These are phyloP conservation scores for Carabus problematicus DNA, from an alignment of 2,888 invertebrate species.

Conservation along the genomic window DNA sequence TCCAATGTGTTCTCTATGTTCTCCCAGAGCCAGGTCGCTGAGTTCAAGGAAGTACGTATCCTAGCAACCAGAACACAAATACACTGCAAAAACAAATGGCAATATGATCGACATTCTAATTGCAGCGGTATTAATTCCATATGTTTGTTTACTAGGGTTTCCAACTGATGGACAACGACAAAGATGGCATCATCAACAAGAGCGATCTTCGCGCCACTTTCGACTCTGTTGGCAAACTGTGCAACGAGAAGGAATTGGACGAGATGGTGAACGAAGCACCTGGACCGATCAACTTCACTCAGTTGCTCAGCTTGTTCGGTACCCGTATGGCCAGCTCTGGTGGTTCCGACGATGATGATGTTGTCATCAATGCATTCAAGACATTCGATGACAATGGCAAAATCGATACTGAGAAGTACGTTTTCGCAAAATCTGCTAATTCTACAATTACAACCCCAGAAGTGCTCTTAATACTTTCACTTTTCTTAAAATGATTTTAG, in stretches of 20 bases:
- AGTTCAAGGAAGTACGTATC: conserved; percentile 85
- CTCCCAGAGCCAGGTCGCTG: conserved; percentile 94
- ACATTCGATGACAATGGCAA: conserved; percentile 88
- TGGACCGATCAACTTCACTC: conserved; percentile 95
- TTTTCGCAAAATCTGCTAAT: conserved; percentile 16
- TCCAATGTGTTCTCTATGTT: conserved; percentile 98
- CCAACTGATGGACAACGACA: conserved; percentile 95
- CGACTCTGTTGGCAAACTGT: conserved; percentile 90
- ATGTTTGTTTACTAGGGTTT: conserved; percentile 73
- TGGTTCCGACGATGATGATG: conserved; percentile 87
- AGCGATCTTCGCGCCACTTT: conserved; percentile 90
- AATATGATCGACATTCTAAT: no score
- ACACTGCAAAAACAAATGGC: no score
- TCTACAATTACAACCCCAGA: background rate
- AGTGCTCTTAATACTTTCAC: background rate
- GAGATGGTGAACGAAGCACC: conserved; percentile 87
- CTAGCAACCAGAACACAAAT: background rate
- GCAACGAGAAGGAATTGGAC: conserved; percentile 89
- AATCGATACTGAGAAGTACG: conserved; percentile 84
- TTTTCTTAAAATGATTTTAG: background rate
- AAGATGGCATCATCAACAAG: conserved; percentile 79
- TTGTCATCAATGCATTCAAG: conserved; percentile 90
- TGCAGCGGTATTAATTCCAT: no score
- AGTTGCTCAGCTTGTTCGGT: conserved; percentile 90
- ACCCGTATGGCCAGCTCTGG: conserved; percentile 90